Percentiles rank a stretch among this genome's conserved stretches.
These are phyloP conservation scores for Pollenia labialis DNA, from an alignment of 2,888 invertebrate species.

Conservation along the genomic window DNA sequence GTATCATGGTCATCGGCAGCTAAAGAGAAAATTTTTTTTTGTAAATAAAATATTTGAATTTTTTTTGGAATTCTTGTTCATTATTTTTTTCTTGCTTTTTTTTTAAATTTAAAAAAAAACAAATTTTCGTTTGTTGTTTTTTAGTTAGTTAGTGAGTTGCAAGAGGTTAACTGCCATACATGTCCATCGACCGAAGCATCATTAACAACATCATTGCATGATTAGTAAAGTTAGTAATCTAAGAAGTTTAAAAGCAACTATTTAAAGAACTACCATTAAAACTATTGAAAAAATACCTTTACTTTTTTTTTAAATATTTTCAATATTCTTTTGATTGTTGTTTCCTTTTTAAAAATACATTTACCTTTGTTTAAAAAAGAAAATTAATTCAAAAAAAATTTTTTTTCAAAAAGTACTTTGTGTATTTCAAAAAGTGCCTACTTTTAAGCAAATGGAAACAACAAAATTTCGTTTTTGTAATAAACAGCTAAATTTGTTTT, in stretches of 20 bases:
- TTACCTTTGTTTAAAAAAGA: too few relatives aligned
- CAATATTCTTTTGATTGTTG: too few relatives aligned
- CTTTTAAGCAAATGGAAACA: neutral
- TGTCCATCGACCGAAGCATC: slow-evolving; percentile 40
- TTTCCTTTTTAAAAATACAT: too few relatives aligned
- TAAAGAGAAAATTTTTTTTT: slow-evolving; percentile 35
- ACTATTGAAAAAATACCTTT: too few relatives aligned
- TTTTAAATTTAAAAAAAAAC: neutral
- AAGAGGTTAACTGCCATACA: neutral
- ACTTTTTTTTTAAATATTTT: too few relatives aligned
- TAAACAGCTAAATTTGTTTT: too few relatives aligned
- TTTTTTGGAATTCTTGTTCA: slow-evolving; percentile 3
- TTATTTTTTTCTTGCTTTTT: neutral
- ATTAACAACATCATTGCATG: slow-evolving; percentile 46
- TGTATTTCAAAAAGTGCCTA: too few relatives aligned
- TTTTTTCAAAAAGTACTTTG: too few relatives aligned
- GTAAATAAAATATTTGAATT: neutral
- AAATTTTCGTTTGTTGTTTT: slow-evolving; percentile 56
- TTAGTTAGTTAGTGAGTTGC: slow-evolving; percentile 41
- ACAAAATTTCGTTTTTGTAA: too few relatives aligned
- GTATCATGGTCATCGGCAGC: slow-evolving; percentile 77
- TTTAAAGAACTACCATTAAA: too few relatives aligned
- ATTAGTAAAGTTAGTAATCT: slow-evolving; percentile 44
- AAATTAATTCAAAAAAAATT: neutral
- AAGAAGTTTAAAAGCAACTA: neutral